Percentiles rank a stretch among this genome's conserved stretches.
Evolutionary conservation across 2,797 vertebrate genomes (phyloP).

Genomic region (Telmatherina bonti): DNA sequence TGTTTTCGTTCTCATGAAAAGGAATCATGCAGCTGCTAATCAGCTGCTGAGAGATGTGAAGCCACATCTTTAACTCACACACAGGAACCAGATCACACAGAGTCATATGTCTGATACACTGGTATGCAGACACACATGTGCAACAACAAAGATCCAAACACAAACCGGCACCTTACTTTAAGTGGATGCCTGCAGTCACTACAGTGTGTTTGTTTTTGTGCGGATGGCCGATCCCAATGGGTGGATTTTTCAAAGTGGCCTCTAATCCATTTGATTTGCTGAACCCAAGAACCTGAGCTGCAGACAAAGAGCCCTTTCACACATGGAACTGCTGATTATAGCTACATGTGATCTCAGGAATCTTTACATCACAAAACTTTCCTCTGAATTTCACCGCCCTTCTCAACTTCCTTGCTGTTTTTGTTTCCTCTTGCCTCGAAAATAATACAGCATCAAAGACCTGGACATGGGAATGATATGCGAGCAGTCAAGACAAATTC

Average conservation of each 20-base stretch:
- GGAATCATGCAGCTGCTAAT: slow-evolving; percentile 6
- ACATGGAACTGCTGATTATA: slow-evolving; percentile 72
- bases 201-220: slow-evolving; percentile 79
- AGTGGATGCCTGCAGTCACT: slow-evolving; percentile 62
- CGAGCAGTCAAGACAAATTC: neutral
- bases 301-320: slow-evolving; percentile 85
- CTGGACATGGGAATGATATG: slow-evolving; percentile 7
- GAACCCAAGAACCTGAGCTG: slow-evolving; percentile 76
- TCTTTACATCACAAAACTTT: slow-evolving; percentile 78
- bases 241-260: slow-evolving; percentile 78
- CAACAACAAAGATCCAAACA: slow-evolving; percentile 55
- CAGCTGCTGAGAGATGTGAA: slow-evolving; percentile 8
- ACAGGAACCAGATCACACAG: slow-evolving; percentile 31
- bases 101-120: slow-evolving; percentile 47
- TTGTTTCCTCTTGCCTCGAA: slow-evolving; percentile 39
- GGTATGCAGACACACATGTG: slow-evolving; percentile 59
- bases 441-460: slow-evolving; percentile 41
- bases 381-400: slow-evolving; percentile 54
- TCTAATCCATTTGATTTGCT: slow-evolving; percentile 86
- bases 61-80: slow-evolving; percentile 20
- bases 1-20: slow-evolving; percentile 17
- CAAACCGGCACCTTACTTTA: slow-evolving; percentile 62
- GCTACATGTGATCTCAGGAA: slow-evolving; percentile 80
- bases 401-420: slow-evolving; percentile 37
- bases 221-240: slow-evolving; percentile 69